Base-by-base conservation (phyloP, 2,113 vertebrate species). In the Pteropus alecto region DNA sequence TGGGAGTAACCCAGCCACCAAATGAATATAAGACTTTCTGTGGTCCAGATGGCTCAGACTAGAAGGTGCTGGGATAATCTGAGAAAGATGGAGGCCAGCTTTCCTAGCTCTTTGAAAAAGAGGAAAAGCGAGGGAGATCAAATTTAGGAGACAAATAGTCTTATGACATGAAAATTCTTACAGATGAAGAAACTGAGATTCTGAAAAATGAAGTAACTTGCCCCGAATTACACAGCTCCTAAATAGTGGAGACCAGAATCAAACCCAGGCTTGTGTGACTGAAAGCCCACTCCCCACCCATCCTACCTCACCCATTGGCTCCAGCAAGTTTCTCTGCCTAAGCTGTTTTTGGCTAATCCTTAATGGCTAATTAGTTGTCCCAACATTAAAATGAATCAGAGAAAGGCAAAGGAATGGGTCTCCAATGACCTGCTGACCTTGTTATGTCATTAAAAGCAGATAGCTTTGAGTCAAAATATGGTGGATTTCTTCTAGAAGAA, bases 371-470 rank as follows among this genome's bases (percentile, higher is more conserved):
- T 98, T 97, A 94, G 97, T 78, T 94, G 95, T 79, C 63, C 73
- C 74, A 93, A 93, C 92, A 97, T 97, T 97, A 92, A 94, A 97
- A 78, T 48, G 95, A 95, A 97, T 95, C 89, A 97, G 96, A 97
- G 88, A 97, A 97, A 97, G 81, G 77, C 78, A 68, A 95, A 76
- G 89, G 92, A 96, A 87, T 94, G 92, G 86, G 94, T 96, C 89
- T 97, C 97, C 91, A 96, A 97, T 97, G 97, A 97, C 97, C 97
- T 92, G 63, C 33, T 97, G 96, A 97, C 97, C 96, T 94, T 89
- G 38, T 86, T 81, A 92, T 85, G 81, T 96, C 97, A 96, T 96
- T 97, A 96, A 97, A 95, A 97, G 73, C 77, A 81, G 95, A 87
- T 86, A 90, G 76, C 93, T 97, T 87, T 96, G 93, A 95, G 86